phyloP scores from a whole-genome alignment of 2,113 vertebrate species.

The Salminus brasiliensis region DNA sequence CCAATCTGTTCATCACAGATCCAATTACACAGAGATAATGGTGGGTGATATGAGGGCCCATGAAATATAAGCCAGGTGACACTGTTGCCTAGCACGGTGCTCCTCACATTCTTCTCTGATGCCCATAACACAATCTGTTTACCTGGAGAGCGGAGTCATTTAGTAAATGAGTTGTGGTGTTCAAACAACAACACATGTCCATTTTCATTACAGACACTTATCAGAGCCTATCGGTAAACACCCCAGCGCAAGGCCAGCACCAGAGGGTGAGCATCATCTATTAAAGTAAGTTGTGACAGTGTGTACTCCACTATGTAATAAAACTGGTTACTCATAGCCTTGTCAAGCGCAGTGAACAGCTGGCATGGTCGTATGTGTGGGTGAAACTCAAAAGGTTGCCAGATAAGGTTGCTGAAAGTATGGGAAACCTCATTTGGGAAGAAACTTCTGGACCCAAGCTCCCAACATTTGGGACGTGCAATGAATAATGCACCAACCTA shows the following conservation, averaged over 20 bases:
- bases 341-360: neutral
- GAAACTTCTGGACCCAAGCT: neutral
- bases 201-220: constrained; percentile 31
- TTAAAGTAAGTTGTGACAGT: neutral
- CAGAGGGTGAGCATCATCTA: neutral
- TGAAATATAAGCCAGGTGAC: constrained; percentile 47
- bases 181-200: constrained; percentile 47
- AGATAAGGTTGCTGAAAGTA: neutral
- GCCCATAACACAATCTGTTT: constrained; percentile 38
- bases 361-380: neutral
- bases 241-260: neutral
- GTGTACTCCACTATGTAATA: neutral
- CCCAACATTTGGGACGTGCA: neutral
- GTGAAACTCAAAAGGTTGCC: neutral
- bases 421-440: neutral
- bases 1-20: constrained; percentile 44
- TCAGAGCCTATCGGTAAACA: constrained; percentile 42
- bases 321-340: neutral
- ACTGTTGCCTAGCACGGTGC: constrained; percentile 50
- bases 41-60: constrained; percentile 19
- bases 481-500: too few relatives aligned
- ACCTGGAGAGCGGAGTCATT: constrained; percentile 16
- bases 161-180: constrained; percentile 38
- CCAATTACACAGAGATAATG: constrained; percentile 49
- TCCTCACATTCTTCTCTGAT: constrained; percentile 37